A percentile compares a stretch with the other conserved stretches of the same genome.
Conservation (phyloP, 2,797 vertebrate species). For the Margarornis squamiger region DNA sequence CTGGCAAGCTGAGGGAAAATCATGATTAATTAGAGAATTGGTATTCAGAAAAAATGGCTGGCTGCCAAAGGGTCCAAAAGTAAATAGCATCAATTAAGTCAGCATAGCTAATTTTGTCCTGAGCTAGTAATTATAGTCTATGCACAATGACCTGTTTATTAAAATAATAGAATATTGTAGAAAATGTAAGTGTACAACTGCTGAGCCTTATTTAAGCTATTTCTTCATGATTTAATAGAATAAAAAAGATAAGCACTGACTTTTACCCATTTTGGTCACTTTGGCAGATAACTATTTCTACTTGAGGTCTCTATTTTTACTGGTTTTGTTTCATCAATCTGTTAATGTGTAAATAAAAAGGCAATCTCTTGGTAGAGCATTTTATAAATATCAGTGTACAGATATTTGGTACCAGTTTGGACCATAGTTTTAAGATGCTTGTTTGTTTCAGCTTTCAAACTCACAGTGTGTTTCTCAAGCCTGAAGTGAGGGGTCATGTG, state of each 20-base stretch:
- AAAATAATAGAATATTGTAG: constrained; percentile 25
- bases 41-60: constrained; percentile 37
- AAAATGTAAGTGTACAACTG: background rate
- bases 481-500: background rate
- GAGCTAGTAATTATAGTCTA: constrained; percentile 4
- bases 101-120: constrained; percentile 30
- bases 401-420: constrained; percentile 26
- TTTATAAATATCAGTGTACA: background rate
- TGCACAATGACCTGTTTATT: constrained; percentile 43
- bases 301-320: background rate
- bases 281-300: background rate
- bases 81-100: constrained; percentile 42
- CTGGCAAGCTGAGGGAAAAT: background rate
- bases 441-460: background rate
- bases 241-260: background rate
- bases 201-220: background rate
- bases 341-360: background rate
- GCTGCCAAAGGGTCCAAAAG: constrained; percentile 22
- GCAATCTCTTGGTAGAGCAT: background rate
- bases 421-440: background rate
- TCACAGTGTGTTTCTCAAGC: background rate
- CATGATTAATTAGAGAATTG: constrained; percentile 12
- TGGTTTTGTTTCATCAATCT: background rate
- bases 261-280: background rate
- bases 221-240: background rate